A percentile compares a stretch with the other conserved stretches of the same genome.
Evolutionary conservation across 2,113 vertebrate genomes (phyloP).

Genomic region (Orientallactaga bullata): DNA sequence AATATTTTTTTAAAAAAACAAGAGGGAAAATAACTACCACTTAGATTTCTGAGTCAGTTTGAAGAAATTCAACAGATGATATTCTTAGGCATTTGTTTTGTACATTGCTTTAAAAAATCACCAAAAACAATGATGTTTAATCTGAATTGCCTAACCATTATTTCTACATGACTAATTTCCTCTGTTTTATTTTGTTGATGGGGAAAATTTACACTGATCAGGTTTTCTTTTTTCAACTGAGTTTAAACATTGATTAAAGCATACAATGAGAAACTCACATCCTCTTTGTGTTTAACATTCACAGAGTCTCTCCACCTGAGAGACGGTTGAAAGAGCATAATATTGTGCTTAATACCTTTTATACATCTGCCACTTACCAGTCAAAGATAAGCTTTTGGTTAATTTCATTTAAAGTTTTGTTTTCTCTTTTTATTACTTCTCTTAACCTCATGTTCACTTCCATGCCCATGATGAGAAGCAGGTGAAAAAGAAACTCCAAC

Average conservation of each 20-base stretch:
- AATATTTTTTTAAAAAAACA: no score
- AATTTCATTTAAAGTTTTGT: constrained; percentile 65
- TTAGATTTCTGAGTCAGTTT: no score
- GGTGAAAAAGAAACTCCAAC: constrained; percentile 55
- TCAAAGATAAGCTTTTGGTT: constrained; percentile 69
- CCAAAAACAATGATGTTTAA: constrained; percentile 37
- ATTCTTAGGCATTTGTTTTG: not conserved
- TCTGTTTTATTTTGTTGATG: constrained; percentile 63
- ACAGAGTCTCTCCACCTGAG: constrained; percentile 52
- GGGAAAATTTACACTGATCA: constrained; percentile 39
- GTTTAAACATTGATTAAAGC: constrained; percentile 74
- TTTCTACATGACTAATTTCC: constrained; percentile 57
- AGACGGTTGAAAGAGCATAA: constrained; percentile 25
- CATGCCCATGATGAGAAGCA: constrained; percentile 61
- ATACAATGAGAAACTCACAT: constrained; percentile 43
- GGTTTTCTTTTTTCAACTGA: constrained; percentile 64
- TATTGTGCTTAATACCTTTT: constrained; percentile 29
- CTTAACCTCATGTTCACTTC: constrained; percentile 69
- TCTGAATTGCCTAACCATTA: constrained; percentile 22
- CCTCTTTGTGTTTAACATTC: constrained; percentile 67
- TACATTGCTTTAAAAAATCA: constrained; percentile 30
- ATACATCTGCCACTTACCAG: constrained; percentile 74
- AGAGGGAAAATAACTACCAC: not conserved
- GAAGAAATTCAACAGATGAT: not conserved
- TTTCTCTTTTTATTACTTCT: constrained; percentile 73